Conservation (phyloP, 2,797 vertebrate species). For the Pelodytes ibericus region DNA sequence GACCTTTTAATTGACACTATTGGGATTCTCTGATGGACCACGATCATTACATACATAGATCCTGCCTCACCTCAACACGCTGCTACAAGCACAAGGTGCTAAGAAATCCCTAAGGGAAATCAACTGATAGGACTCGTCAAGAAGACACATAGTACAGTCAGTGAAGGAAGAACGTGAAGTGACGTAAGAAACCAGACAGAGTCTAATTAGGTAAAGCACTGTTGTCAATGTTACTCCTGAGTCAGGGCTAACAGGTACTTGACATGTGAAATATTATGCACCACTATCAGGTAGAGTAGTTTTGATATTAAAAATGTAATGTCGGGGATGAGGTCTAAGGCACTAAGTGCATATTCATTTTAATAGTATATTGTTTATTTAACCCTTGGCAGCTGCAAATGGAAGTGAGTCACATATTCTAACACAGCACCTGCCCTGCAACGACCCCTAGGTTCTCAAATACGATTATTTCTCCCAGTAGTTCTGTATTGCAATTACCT, state of each 20-base stretch:
- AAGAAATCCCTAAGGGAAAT: neutral
- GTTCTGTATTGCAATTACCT: too few relatives aligned
- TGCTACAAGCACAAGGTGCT: neutral
- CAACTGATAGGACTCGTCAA: neutral
- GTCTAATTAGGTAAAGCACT: neutral
- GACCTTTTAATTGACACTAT: neutral
- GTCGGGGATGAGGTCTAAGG: too few relatives aligned
- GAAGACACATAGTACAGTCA: neutral
- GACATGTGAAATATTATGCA: neutral
- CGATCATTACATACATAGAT: neutral
- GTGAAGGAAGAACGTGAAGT: neutral
- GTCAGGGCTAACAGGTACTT: neutral
- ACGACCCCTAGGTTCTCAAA: too few relatives aligned
- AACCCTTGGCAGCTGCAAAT: too few relatives aligned
- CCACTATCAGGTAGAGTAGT: slow-evolving; percentile 10
- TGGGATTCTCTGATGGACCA: neutral
- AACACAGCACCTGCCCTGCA: too few relatives aligned
- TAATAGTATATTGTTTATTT: too few relatives aligned
- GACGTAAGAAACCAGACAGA: neutral
- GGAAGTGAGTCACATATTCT: too few relatives aligned
- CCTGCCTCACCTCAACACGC: neutral
- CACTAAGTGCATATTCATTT: too few relatives aligned
- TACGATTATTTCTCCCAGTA: too few relatives aligned
- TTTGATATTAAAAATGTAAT: slow-evolving; percentile 29
- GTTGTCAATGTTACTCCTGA: neutral